Evolutionary conservation across 2,888 invertebrate genomes (phyloP).

Genomic region (Nemurella pictetii): DNA sequence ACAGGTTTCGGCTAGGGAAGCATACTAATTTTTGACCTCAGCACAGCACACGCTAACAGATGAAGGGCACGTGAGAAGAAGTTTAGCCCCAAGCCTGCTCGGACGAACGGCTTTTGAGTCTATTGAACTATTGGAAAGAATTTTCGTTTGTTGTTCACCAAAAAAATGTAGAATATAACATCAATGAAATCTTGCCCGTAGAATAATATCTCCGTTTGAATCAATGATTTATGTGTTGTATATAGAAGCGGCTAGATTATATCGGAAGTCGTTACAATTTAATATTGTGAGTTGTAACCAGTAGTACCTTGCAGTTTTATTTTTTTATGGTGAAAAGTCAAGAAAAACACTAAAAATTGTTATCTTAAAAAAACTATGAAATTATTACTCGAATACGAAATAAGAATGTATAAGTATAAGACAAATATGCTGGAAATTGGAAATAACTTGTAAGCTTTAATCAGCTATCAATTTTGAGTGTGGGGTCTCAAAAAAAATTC

Average conservation of each 20-base stretch:
- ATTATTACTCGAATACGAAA: too few species aligned
- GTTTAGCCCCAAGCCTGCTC: not conserved
- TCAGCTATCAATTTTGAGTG: too few species aligned
- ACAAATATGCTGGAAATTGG: too few species aligned
- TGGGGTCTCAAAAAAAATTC: too few species aligned
- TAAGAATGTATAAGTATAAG: too few species aligned
- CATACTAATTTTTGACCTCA: not conserved
- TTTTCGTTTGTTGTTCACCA: not conserved
- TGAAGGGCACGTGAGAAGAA: not conserved
- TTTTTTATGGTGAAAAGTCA: too few species aligned
- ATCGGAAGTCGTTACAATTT: not conserved
- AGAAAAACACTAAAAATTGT: too few species aligned
- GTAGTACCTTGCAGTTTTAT: too few species aligned
- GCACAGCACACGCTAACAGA: not conserved
- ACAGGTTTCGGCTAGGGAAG: not conserved
- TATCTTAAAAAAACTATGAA: too few species aligned
- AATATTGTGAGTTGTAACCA: too few species aligned
- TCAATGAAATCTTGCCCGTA: not conserved
- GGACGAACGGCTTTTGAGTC: not conserved
- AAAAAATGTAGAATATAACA: not conserved
- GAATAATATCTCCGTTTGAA: not conserved
- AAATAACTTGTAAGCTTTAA: too few species aligned
- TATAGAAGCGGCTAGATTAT: not conserved
- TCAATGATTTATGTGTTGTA: not conserved
- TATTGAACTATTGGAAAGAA: not conserved